Percentiles rank a stretch among this genome's conserved stretches.
phyloP scores from a whole-genome alignment of 2,888 invertebrate genomes.

The Lampropteryx suffumata region DNA sequence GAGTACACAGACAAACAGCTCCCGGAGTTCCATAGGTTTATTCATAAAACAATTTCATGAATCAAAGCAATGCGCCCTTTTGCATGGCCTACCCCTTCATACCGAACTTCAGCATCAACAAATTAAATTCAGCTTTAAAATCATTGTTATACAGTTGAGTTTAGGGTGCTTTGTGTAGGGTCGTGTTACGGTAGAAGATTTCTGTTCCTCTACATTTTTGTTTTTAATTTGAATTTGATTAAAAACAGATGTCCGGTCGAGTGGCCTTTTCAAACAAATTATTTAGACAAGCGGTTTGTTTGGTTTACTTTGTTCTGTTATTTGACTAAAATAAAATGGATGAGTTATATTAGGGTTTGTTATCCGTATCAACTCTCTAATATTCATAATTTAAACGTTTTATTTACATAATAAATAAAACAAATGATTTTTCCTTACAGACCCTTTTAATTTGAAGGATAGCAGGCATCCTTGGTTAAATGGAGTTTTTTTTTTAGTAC shows the following conservation, averaged over 20 bases:
- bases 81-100: background rate
- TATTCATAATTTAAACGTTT: no score
- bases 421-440: no score
- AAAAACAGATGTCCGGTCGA: conserved; percentile 12
- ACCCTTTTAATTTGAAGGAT: no score
- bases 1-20: conserved; percentile 8
- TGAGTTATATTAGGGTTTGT: background rate
- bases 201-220: conserved; percentile 5
- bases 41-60: conserved; percentile 16
- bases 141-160: background rate
- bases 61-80: conserved; percentile 4
- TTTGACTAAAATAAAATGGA: background rate
- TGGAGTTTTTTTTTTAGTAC: no score
- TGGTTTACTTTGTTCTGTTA: background rate
- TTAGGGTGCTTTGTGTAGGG: background rate
- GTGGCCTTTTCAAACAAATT: conserved; percentile 11
- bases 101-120: background rate
- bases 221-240: conserved; percentile 18
- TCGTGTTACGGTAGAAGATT: background rate
- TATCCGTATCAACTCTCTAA: no score
- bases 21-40: conserved; percentile 13
- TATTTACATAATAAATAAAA: no score
- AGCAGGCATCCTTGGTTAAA: no score
- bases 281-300: background rate
- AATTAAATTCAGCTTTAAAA: background rate